Evolutionary conservation across 2,113 vertebrate genomes (phyloP), one percentile per base, ranked within the genome.

Genomic region (Balaeniceps rex): DNA sequence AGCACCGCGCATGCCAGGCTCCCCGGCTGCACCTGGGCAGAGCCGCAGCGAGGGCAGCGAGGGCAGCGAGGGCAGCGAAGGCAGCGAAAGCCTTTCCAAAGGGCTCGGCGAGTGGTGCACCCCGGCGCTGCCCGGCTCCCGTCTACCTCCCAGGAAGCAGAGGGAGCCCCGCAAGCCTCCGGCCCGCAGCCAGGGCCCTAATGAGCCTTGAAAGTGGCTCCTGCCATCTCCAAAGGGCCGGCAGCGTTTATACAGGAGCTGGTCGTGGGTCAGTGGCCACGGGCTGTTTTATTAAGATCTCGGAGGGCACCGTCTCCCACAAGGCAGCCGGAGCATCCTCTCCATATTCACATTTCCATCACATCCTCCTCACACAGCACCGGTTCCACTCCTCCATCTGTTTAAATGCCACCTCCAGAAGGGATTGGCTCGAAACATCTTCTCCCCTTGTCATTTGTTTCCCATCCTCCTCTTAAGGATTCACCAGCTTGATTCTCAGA

Each of bases 341-440:
- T 89, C 94, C 91, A 26, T 63, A 95, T 92, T 94, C 87, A 28
- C 97, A 94, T 97, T 96, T 96, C 94, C 72, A 87, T 85, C 91
- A 79, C 95, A 95, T 95, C 91, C 85, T 95, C 74, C 80, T 82
- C 94, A 94, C 87, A 52, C 90, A 90, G 83, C 79, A 42, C 87
- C 5, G 8, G 22, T 91, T 94, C 75, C 71, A 5, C 70, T 94
- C 92, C 90, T 93, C 96, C 94, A 89, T 93, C 97, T 96, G 93
- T 70, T 94, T 9, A 93, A 94, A 95, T 90, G 89, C 86, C 93
- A 93, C 88, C 95, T 89, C 93, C 52, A 47, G 54, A 33, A 91
- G 91, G 71, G 66, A 80, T 64, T n/a, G 44, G 71, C 91, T 93
- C 4, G 0, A 38, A 83, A 17, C 77, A 57, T 63, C 95, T 74